Evolutionary conservation across 2,113 vertebrate genomes (phyloP).

Genomic region (Erythrocebus patas): DNA sequence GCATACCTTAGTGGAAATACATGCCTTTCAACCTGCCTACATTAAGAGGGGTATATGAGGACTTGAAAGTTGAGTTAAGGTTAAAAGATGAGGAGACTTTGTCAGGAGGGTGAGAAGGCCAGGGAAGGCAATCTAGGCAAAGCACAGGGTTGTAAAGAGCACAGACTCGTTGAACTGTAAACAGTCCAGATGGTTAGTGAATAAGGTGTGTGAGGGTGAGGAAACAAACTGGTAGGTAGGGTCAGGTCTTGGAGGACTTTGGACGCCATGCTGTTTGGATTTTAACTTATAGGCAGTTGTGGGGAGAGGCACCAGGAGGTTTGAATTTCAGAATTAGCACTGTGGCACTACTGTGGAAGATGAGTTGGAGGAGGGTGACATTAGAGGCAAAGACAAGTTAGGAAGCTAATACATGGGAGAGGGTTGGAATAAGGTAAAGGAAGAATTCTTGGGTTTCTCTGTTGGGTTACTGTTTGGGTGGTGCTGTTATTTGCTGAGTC

Average conservation of each 20-base stretch:
- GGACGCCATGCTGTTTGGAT: neutral
- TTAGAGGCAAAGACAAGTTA: neutral
- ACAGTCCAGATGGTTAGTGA: neutral
- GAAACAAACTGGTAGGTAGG: neutral
- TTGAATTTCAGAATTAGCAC: neutral
- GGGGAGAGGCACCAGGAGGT: neutral
- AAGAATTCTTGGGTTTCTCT: neutral
- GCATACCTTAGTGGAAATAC: neutral
- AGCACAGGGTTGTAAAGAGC: neutral
- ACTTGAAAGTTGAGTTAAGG: neutral
- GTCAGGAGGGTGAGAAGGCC: neutral
- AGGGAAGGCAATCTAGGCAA: neutral
- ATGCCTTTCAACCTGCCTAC: neutral
- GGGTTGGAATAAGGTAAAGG: neutral
- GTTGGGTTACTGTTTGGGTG: neutral
- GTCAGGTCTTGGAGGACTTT: neutral
- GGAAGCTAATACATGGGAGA: neutral
- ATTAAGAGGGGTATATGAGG: neutral
- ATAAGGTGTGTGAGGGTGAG: neutral
- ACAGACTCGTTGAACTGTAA: neutral
- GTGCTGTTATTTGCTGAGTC: neutral
- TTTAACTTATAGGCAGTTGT: neutral
- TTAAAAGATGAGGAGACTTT: slow-evolving; percentile 10
- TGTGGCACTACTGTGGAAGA: neutral
- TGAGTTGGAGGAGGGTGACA: neutral